Conservation (phyloP, 1,140 invertebrate genomes). For the Sycophila sp. region DNA sequence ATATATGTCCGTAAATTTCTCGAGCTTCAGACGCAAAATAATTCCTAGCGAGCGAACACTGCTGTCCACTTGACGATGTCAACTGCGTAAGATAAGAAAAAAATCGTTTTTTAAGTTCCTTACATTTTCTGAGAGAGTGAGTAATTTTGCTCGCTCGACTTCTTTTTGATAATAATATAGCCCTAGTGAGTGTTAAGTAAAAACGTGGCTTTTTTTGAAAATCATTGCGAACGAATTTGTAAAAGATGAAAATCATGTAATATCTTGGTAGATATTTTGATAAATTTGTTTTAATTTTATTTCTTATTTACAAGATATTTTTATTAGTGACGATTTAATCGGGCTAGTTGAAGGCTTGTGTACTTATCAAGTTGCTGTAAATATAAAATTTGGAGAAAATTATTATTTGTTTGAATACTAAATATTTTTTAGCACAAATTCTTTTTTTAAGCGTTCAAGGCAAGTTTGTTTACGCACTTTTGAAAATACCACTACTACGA, state of each 20-base stretch:
- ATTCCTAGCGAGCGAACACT: background rate
- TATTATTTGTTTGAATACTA: background rate
- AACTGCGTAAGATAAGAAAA: slow-evolving; percentile 25
- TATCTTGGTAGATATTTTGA: background rate
- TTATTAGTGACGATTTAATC: too few relatives aligned
- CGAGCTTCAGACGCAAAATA: slow-evolving; percentile 1
- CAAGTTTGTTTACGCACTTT: too few relatives aligned
- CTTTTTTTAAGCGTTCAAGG: too few relatives aligned
- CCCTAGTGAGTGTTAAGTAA: too few relatives aligned
- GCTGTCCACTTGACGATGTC: background rate
- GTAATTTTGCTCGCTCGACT: background rate
- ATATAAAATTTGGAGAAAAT: slow-evolving; percentile 10
- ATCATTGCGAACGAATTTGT: background rate
- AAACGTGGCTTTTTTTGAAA: background rate
- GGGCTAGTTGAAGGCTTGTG: slow-evolving; percentile 9
- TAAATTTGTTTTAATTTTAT: slow-evolving; percentile 11
- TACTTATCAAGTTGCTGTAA: slow-evolving; percentile 33
- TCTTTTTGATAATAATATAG: too few relatives aligned
- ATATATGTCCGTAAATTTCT: background rate
- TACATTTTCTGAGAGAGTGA: background rate
- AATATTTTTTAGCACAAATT: slow-evolving; percentile 16
- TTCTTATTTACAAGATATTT: too few relatives aligned
- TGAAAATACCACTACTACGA: too few relatives aligned
- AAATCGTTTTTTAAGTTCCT: background rate
- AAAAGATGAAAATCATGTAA: background rate